Percentiles rank a stretch among this genome's conserved stretches.
phyloP scores from a whole-genome alignment of 1,140 invertebrate species.

The Panulirus ornatus region DNA sequence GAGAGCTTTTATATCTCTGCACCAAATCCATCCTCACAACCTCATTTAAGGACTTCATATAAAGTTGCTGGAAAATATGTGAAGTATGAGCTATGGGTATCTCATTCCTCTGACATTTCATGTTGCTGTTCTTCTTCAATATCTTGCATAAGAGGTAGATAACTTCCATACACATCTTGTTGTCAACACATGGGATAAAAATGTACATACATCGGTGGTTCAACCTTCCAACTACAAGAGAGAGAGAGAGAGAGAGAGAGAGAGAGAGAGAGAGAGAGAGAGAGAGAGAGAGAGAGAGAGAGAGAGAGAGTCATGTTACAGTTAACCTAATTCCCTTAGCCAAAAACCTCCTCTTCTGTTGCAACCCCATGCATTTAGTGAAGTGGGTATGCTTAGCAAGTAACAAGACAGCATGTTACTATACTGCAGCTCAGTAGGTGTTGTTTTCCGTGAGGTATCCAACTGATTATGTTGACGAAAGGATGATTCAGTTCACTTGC shows the following conservation, averaged over 20 bases:
- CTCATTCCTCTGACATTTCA: no score
- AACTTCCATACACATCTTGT: no score
- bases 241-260: background rate
- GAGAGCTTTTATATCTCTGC: no score
- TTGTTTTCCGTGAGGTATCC: background rate
- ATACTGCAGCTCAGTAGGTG: background rate
- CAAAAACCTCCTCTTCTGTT: no score
- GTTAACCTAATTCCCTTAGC: background rate
- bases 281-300: background rate
- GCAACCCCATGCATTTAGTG: background rate
- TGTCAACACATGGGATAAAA: background rate
- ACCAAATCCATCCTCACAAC: no score
- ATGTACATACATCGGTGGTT: background rate
- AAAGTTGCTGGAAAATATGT: no score
- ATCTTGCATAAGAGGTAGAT: no score
- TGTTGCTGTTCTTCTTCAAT: no score
- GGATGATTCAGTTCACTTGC: no score
- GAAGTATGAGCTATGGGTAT: no score
- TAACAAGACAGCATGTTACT: background rate
- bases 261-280: background rate
- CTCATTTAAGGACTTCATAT: no score
- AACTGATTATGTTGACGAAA: background rate
- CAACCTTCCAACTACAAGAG: background rate
- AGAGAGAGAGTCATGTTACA: background rate
- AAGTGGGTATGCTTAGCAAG: background rate